Evolutionary conservation across 2,888 invertebrate genomes (phyloP).

Genomic region (Belgica antarctica): DNA sequence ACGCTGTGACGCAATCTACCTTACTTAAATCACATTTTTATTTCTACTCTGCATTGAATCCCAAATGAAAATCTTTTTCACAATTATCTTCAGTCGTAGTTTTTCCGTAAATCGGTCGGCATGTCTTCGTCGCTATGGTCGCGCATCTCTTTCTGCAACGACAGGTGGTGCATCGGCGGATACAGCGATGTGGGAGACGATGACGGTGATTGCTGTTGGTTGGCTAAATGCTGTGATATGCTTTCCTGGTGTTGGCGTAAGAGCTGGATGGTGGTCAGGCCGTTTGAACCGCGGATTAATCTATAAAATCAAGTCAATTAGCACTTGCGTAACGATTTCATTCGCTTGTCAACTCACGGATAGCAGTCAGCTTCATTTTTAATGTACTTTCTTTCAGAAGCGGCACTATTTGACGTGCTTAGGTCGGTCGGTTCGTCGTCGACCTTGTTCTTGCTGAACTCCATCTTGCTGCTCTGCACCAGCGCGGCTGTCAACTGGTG

Average conservation of each 20-base stretch:
- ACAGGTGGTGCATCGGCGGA: conserved; percentile 42
- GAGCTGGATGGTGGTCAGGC: conserved; percentile 55
- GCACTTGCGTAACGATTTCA: neutral
- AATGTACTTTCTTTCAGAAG: conserved; percentile 15
- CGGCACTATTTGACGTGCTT: conserved; percentile 57
- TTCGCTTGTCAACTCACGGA: conserved; percentile 44
- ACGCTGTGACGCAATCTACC: too few species aligned
- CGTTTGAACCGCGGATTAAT: conserved; percentile 55
- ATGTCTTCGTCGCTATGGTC: conserved; percentile 45
- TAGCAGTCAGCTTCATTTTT: conserved; percentile 43
- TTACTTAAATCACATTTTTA: too few species aligned
- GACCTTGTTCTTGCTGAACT: conserved; percentile 15
- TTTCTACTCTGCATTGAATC: neutral
- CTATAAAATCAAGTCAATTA: conserved; percentile 46
- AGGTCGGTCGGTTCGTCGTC: conserved; percentile 69
- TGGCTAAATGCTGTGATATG: conserved; percentile 35
- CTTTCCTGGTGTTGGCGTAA: conserved; percentile 47
- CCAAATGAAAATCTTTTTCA: neutral
- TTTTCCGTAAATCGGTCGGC: conserved; percentile 47
- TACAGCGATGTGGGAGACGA: conserved; percentile 43
- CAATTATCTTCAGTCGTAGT: conserved; percentile 37
- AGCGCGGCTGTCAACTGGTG: conserved; percentile 38
- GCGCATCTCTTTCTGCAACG: conserved; percentile 41
- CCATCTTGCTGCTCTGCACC: conserved; percentile 34
- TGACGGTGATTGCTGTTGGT: conserved; percentile 10